These are phyloP conservation scores for Hypsopygia costalis DNA, from an alignment of 2,888 invertebrate species.

Conservation along the genomic window DNA sequence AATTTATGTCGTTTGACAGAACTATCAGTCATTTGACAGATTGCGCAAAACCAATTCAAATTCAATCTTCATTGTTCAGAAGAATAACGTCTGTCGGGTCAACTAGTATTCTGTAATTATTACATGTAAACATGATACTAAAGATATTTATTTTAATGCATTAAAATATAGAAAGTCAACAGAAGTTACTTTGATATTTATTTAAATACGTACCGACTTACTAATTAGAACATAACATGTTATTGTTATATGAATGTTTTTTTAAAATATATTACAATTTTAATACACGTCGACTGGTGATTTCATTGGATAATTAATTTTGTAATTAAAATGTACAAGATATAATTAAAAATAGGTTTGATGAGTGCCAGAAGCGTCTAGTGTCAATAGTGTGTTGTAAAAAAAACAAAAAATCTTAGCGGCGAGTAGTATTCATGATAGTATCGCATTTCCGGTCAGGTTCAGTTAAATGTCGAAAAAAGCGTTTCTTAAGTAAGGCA, in stretches of 20 bases:
- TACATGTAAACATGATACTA: no score
- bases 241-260: no score
- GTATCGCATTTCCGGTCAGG: conserved; percentile 71
- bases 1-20: no score
- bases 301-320: conserved; percentile 13
- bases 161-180: no score
- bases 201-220: no score
- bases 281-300: conserved; percentile 3
- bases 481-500: conserved; percentile 49
- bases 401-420: conserved; percentile 42
- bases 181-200: no score
- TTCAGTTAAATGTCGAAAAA: conserved; percentile 55
- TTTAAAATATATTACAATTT: background rate
- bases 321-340: conserved; percentile 18
- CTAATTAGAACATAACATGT: conserved; percentile 2
- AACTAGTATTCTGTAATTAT: no score
- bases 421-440: conserved; percentile 53
- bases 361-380: conserved; percentile 12
- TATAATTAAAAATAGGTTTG: conserved; percentile 12
- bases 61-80: no score
- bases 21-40: no score
- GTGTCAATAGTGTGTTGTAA: conserved; percentile 19
- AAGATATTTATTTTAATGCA: no score
- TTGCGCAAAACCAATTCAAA: no score
- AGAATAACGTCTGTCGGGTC: no score